Percentiles rank a stretch among this genome's conserved stretches.
Evolutionary conservation across 2,888 invertebrate genomes (phyloP).

Genomic region (Ormyrus rosae): DNA sequence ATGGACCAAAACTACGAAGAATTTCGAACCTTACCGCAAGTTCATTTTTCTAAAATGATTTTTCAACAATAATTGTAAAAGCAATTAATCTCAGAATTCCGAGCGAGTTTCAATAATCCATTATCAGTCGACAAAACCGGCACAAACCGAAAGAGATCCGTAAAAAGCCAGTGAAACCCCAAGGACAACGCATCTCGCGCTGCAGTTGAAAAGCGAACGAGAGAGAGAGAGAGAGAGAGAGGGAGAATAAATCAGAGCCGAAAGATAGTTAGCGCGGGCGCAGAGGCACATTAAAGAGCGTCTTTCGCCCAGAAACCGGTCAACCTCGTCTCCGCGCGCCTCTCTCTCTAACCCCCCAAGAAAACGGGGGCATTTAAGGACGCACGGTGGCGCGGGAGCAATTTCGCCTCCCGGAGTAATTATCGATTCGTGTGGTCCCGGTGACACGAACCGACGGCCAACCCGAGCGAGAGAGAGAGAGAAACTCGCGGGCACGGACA

Average conservation of each 20-base stretch:
- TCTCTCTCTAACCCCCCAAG: no score
- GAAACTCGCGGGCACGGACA: slow-evolving; percentile 55
- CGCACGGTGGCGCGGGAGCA: slow-evolving; percentile 59
- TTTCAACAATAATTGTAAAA: not conserved
- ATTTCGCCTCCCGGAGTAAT: slow-evolving; percentile 72
- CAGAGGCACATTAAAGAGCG: slow-evolving; percentile 17
- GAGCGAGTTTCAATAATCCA: no score
- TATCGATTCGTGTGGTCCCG: slow-evolving; percentile 75
- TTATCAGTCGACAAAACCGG: no score
- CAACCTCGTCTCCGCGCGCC: slow-evolving; percentile 43
- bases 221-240: slow-evolving; percentile 6
- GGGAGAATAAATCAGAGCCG: not conserved
- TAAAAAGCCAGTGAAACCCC: no score
- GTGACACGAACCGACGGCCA: slow-evolving; percentile 55
- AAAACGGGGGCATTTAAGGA: slow-evolving; percentile 68
- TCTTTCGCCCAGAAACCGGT: slow-evolving; percentile 63
- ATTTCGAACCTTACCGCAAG: no score
- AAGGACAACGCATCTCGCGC: no score
- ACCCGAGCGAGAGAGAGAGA: slow-evolving; percentile 49
- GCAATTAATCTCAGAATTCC: no score
- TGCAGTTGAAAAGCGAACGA: not conserved
- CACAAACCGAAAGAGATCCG: no score
- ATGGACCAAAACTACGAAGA: no score
- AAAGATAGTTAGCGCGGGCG: not conserved
- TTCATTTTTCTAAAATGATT: no score